Evolutionary conservation across 2,888 invertebrate species (phyloP), one percentile per base, ranked within the genome.

Genomic region (Ophonus ardosiacus): DNA sequence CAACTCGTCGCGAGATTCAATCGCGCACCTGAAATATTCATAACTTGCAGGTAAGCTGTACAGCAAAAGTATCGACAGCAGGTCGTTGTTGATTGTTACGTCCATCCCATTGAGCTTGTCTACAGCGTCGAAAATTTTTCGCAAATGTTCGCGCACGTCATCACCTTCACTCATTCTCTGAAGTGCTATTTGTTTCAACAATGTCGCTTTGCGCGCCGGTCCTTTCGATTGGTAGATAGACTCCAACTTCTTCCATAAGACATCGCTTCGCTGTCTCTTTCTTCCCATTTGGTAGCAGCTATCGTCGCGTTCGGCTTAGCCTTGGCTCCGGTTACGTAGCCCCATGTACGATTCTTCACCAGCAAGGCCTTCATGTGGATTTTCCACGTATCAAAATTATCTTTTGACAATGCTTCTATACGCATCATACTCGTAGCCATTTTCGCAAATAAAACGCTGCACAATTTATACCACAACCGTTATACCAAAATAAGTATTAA

Each of bases 181-280:
- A 5, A 89, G 65, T 4, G 88, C 87, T 3, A 90, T 84, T 59
- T 87, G 86, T 57, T 90, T 90, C 6, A 90, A 81, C 4, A 90
- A 84, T 7, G 88, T 89, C 0, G 89, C 90, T 79, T 90, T 90
- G 13, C 88, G 86, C 0, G 90, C 89, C 0, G 89, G 89, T 1
- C 89, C 89, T 56, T 86, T 87, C 13, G 89, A 90, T 83, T 89
- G 88, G 57, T 89, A 88, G 5, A 88, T 88, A 3, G 79, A 21
- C 59, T 89, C 85, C 17, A 90, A 86, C 81, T 87, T 89, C 7
- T 84, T 40, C 90, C 90, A 90, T 24, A 89, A 17, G 65, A 65
- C 65, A 65, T 65, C 18, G 65, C 17, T 31, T 65, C n/a, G 5
- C 18, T 65, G 31, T 65, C 65, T 21, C 18, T 0, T 10, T 65